These are phyloP conservation scores for Papilio polytes DNA, from an alignment of 1,140 invertebrate species.

Conservation along the genomic window DNA sequence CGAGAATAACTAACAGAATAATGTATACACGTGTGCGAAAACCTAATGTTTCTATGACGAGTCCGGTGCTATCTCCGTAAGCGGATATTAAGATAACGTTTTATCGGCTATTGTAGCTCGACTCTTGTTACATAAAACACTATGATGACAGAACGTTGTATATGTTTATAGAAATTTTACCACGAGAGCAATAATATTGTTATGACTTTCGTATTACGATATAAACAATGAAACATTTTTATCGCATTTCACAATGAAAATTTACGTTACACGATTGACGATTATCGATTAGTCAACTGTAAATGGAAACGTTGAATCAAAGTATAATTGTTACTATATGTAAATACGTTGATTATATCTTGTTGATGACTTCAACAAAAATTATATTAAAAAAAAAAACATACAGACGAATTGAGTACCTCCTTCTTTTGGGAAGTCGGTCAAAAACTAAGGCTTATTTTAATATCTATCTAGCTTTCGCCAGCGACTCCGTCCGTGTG, in stretches of 20 bases:
- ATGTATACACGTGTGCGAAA: constrained; percentile 38
- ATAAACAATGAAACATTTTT: constrained; percentile 25
- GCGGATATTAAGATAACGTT: constrained; percentile 51
- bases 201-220: constrained; percentile 33
- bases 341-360: neutral
- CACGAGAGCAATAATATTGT: constrained; percentile 36
- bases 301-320: neutral
- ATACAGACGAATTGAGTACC: too few relatives aligned
- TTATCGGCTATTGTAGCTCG: constrained; percentile 51
- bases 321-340: neutral
- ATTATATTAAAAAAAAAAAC: too few relatives aligned
- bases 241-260: constrained; percentile 31
- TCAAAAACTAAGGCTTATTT: too few relatives aligned
- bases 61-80: constrained; percentile 43
- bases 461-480: too few relatives aligned
- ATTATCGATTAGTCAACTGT: constrained; percentile 5
- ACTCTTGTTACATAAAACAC: constrained; percentile 44
- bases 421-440: too few relatives aligned
- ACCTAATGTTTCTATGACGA: constrained; percentile 11
- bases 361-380: neutral
- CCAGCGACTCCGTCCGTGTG: too few relatives aligned
- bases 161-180: constrained; percentile 24
- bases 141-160: constrained; percentile 21
- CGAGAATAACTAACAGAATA: constrained; percentile 12
- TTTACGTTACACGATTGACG: constrained; percentile 27